Conservation (phyloP, 2,797 vertebrate species). For the Hemitrygon akajei region DNA sequence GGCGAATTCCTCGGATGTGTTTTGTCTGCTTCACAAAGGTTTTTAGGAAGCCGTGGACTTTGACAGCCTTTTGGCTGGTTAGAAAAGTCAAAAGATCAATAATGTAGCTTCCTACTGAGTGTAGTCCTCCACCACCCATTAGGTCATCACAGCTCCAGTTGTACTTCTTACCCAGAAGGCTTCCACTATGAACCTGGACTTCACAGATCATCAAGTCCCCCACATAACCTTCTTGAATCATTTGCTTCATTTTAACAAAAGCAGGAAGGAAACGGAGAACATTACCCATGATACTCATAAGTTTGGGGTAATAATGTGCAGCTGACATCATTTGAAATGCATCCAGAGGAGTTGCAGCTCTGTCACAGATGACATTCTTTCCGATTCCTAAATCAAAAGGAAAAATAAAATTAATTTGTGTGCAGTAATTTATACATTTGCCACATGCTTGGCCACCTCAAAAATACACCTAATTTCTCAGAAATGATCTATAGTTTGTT, state of each 20-base stretch:
- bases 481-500: not conserved
- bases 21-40: conserved; percentile 97
- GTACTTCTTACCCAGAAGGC: conserved; percentile 93
- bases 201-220: conserved; percentile 92
- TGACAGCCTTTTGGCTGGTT: conserved; percentile 81
- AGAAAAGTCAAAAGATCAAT: conserved; percentile 93
- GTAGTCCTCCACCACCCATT: conserved; percentile 93
- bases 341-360: conserved; percentile 88
- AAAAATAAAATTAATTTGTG: not conserved
- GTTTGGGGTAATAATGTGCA: conserved; percentile 97
- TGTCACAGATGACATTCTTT: conserved; percentile 96
- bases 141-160: conserved; percentile 98
- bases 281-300: conserved; percentile 98
- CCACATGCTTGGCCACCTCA: not conserved
- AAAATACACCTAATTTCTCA: not conserved
- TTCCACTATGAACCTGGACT: conserved; percentile 91
- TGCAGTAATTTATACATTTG: not conserved
- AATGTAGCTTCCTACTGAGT: conserved; percentile 96
- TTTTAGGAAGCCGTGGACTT: conserved; percentile 91
- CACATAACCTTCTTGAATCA: conserved; percentile 86
- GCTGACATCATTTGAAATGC: conserved; percentile 97
- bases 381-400: conserved; percentile 71
- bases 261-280: conserved; percentile 91
- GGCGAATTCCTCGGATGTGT: conserved; percentile 91
- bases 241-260: conserved; percentile 92